Base-by-base conservation (phyloP, 64 coral and sea anemone genomes). In the Stichodactyla helianthus region DNA sequence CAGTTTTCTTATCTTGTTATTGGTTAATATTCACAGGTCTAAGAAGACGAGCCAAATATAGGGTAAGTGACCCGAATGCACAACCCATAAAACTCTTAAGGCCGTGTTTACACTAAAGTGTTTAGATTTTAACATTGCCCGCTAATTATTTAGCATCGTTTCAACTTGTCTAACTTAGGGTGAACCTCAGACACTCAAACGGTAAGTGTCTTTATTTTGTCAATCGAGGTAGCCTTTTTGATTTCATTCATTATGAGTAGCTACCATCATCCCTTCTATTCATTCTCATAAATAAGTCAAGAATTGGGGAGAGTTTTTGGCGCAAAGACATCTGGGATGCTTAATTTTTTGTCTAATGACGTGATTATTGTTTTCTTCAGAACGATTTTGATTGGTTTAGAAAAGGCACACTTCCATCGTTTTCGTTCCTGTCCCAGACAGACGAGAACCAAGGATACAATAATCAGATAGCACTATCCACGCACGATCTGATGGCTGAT, bases 381-480 rank as follows among this genome's bases (percentile, higher is more conserved):
- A 99, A 99, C 84, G 93, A 99, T 80, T 95, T 88, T 54, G 97
- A 99, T 44, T 99, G 97, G 97, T 92, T 99, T 20, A 95, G 89
- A 82, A 92, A 89, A 88, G 97, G 97, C 44, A 71, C 88, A 0
- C 53, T 99, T 50, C 86, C 97, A n/a, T 68, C 80, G 15, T 90
- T 99, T 78, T 88, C 93, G 14, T 87, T 90, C 67, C 19, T 83
- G 25, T 65, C 78, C 6, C 15, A 65, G 18, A n/a, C 64, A 23
- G 82, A 87, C 35, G 89, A 91, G 52, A 51, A 80, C 10, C 70
- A 84, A 9, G 88, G 92, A 5, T 94, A 95, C 80, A 91, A 85
- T 1, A 87, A 83, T 18, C 93, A 91, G 81, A 17, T 90, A 20
- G 79, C 77, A 25, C 55, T 92, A 63, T 88, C 90, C 9, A 93